Percentiles rank a stretch among this genome's conserved stretches.
These are phyloP conservation scores for Riparia riparia DNA, from an alignment of 2,113 vertebrate species.

Conservation along the genomic window DNA sequence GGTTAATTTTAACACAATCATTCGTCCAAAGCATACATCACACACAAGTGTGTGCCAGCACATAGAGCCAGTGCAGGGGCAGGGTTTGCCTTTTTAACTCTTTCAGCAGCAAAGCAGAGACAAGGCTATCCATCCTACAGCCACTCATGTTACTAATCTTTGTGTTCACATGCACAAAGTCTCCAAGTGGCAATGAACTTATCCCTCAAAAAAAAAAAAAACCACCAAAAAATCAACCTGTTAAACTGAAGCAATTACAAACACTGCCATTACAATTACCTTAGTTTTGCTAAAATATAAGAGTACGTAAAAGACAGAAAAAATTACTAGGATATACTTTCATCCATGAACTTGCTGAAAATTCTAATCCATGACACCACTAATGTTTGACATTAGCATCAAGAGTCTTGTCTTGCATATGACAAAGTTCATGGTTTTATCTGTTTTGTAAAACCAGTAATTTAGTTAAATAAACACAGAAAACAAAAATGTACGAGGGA, in stretches of 20 bases:
- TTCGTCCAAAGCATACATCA: background rate
- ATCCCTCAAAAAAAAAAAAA: fast-evolving
- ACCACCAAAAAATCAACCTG: too few relatives aligned
- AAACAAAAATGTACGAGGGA: background rate
- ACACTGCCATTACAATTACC: background rate
- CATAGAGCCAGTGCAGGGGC: background rate
- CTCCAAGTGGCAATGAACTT: background rate
- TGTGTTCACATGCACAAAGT: background rate
- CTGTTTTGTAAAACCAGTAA: background rate
- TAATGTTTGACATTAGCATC: background rate
- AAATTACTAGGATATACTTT: background rate
- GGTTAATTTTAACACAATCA: background rate
- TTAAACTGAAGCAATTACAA: background rate
- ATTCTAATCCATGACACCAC: background rate
- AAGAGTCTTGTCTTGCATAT: background rate
- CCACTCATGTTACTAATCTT: fast-evolving
- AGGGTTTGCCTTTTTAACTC: background rate
- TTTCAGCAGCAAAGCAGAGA: background rate
- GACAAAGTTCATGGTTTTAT: background rate
- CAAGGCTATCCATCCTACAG: background rate
- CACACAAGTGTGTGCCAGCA: fast-evolving
- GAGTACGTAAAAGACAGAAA: background rate
- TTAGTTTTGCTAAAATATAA: background rate
- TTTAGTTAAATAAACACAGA: background rate
- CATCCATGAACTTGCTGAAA: background rate